Percentiles rank a stretch among this genome's conserved stretches.
phyloP scores from a whole-genome alignment of 92 coral and sea anemone species.

The Porites rus region DNA sequence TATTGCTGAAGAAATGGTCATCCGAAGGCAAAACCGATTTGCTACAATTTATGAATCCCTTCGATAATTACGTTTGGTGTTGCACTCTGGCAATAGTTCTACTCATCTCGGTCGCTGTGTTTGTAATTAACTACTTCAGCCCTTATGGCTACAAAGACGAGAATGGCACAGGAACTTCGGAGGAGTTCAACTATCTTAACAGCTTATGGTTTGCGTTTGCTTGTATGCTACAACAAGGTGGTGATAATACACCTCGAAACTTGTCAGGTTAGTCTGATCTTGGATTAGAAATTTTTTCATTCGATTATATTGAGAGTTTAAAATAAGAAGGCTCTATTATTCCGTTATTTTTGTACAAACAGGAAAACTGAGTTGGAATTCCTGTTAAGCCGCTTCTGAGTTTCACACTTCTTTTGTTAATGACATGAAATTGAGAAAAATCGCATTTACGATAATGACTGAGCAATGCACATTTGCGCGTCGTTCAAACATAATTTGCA shows the following conservation, averaged over 20 bases:
- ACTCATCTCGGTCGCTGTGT: conserved; percentile 46
- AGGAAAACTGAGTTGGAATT: too few species aligned
- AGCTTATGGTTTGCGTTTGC: conserved; percentile 71
- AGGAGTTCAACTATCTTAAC: conserved; percentile 53
- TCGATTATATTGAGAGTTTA: too few species aligned
- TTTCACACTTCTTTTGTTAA: too few species aligned
- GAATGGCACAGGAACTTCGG: conserved; percentile 45
- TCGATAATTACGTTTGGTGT: conserved; percentile 59
- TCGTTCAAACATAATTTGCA: too few species aligned
- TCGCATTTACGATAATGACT: too few species aligned
- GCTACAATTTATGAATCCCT: conserved; percentile 75
- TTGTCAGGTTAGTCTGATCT: conserved; percentile 37
- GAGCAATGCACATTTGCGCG: too few species aligned
- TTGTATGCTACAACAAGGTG: conserved; percentile 79
- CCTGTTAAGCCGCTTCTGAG: too few species aligned
- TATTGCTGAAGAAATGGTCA: conserved; percentile 52
- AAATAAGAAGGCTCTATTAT: too few species aligned
- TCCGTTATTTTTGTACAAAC: too few species aligned
- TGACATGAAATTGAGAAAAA: too few species aligned
- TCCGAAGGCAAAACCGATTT: conserved; percentile 24
- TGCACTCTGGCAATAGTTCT: conserved; percentile 34
- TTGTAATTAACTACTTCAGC: conserved; percentile 63
- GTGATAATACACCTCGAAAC: conserved; percentile 58
- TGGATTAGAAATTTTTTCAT: too few species aligned
- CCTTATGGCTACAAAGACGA: conserved; percentile 74